phyloP scores from a whole-genome alignment of 1,140 invertebrate genomes.

The Ylistrum balloti region DNA sequence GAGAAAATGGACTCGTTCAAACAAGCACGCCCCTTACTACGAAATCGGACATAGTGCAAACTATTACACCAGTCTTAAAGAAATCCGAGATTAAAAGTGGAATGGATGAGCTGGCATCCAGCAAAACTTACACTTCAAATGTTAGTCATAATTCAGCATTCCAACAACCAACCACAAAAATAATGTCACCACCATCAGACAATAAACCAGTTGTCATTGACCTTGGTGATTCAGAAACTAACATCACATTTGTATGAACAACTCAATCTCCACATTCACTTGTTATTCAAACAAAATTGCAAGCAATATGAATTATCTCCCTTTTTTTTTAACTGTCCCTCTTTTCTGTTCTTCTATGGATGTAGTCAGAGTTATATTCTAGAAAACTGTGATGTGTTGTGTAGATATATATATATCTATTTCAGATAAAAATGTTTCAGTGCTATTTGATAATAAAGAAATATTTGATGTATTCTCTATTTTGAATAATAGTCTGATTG shows the following conservation, averaged over 20 bases:
- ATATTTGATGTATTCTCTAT: not conserved
- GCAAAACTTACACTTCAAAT: not conserved
- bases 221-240: slow-evolving; percentile 48
- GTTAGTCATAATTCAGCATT: not conserved
- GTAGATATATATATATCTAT: not conserved
- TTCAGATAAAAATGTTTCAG: slow-evolving; percentile 25
- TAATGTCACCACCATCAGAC: slow-evolving; percentile 24
- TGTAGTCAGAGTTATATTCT: not conserved
- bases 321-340: not conserved
- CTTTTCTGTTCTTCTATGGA: not conserved
- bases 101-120: not conserved
- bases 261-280: not conserved
- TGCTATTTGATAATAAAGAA: not conserved
- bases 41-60: slow-evolving; percentile 33
- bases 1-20: slow-evolving; percentile 27
- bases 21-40: not conserved
- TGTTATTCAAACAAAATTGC: too few species aligned
- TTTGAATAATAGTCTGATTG: too few species aligned
- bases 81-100: not conserved
- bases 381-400: not conserved
- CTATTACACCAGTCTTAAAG: not conserved
- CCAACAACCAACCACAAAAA: not conserved
- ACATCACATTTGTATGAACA: slow-evolving; percentile 58
- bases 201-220: slow-evolving; percentile 56
- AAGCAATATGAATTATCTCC: not conserved